These are phyloP conservation scores for Channa argus DNA, from an alignment of 2,113 vertebrate species.

Conservation along the genomic window DNA sequence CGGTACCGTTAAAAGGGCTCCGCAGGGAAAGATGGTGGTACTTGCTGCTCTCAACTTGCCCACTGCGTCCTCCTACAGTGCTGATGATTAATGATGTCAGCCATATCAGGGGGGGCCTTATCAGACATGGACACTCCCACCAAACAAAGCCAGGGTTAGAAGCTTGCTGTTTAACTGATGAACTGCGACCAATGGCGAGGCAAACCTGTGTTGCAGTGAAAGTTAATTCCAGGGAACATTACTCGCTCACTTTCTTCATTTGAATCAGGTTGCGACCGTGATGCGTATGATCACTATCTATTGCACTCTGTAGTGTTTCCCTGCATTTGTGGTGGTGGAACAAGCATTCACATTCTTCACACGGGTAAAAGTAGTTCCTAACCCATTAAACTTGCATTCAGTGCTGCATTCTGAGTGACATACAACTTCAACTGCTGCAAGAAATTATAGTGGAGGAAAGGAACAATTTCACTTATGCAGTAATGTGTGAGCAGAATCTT, in stretches of 20 bases:
- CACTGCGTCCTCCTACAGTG: conserved; percentile 69
- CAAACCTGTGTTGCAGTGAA: conserved; percentile 44
- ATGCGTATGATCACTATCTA: conserved; percentile 4
- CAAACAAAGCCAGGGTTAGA: conserved; percentile 74
- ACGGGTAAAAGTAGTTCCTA: not conserved
- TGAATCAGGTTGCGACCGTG: not conserved
- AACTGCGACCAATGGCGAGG: conserved; percentile 66
- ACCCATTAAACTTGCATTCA: not conserved
- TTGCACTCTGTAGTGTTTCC: not conserved
- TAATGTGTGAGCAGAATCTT: not conserved
- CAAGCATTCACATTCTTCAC: not conserved
- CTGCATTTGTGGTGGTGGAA: not conserved
- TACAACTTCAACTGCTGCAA: too few relatives aligned
- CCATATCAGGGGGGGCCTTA: conserved; percentile 72
- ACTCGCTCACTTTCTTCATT: conserved; percentile 24
- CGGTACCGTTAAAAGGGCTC: conserved; percentile 53
- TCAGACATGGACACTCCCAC: conserved; percentile 73
- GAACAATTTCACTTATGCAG: not conserved
- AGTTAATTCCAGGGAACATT: conserved; percentile 54
- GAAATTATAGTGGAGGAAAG: too few relatives aligned
- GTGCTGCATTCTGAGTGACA: too few relatives aligned
- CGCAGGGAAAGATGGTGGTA: conserved; percentile 48
- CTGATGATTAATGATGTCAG: conserved; percentile 76
- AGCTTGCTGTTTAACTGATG: conserved; percentile 76
- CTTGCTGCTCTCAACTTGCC: conserved; percentile 62